Evolutionary conservation across 2,888 invertebrate species (phyloP).

Genomic region (Tipula unca): DNA sequence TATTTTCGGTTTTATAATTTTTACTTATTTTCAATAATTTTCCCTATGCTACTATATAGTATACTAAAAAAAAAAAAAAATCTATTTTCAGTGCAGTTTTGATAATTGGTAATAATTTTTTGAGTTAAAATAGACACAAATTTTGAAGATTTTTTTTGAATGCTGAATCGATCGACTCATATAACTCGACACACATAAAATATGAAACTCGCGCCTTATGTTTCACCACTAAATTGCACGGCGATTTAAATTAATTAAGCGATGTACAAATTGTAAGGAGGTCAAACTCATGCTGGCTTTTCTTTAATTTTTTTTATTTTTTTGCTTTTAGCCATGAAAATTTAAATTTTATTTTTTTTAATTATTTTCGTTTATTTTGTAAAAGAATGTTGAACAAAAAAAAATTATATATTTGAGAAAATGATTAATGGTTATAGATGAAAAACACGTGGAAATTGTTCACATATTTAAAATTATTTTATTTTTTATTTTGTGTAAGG

Average conservation of each 20-base stretch:
- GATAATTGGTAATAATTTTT: conserved; percentile 4
- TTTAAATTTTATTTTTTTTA: neutral
- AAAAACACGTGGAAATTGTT: conserved; percentile 8
- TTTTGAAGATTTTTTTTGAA: neutral
- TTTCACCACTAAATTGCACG: neutral
- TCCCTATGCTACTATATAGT: neutral
- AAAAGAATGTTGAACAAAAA: neutral
- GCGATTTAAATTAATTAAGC: neutral
- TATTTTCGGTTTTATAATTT: neutral
- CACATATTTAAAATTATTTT: neutral
- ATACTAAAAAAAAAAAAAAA: no score
- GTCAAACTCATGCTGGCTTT: neutral
- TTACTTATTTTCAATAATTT: conserved; percentile 1
- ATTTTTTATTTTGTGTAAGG: neutral
- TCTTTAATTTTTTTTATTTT: no score
- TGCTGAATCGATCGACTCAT: neutral
- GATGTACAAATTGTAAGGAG: neutral
- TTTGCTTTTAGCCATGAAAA: neutral
- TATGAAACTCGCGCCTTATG: neutral
- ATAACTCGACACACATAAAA: neutral
- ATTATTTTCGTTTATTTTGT: neutral
- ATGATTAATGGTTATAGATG: neutral
- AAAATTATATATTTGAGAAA: neutral
- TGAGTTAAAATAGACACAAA: neutral
- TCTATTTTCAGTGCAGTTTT: neutral